Evolutionary conservation across 2,888 invertebrate species (phyloP).

Genomic region (Lasioglossum leucozonium): DNA sequence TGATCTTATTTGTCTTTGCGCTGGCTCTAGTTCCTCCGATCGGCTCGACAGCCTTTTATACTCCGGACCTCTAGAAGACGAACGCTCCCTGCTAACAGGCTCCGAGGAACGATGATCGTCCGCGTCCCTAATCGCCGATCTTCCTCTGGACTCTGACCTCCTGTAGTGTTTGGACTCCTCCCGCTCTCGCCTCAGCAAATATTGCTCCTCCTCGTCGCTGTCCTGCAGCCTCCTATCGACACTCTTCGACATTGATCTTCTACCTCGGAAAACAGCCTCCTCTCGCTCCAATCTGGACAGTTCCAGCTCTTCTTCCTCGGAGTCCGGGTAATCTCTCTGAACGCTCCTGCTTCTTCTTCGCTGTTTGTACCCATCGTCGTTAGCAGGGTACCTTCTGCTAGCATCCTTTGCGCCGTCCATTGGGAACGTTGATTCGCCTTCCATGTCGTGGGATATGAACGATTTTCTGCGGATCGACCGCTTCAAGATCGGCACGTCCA

Average conservation of each 20-base stretch:
- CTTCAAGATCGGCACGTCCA: slow-evolving; percentile 40
- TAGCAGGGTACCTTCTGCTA: slow-evolving; percentile 35
- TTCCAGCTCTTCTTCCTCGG: slow-evolving; percentile 57
- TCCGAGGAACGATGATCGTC: slow-evolving; percentile 75
- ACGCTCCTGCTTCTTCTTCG: slow-evolving; percentile 65
- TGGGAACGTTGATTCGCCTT: slow-evolving; percentile 34
- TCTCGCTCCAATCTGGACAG: slow-evolving; percentile 48
- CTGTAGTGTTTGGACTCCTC: slow-evolving; percentile 52
- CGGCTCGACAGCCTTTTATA: slow-evolving; percentile 54
- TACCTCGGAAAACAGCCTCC: slow-evolving; percentile 57
- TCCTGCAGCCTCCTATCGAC: slow-evolving; percentile 46
- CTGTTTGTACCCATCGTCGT: slow-evolving; percentile 47
- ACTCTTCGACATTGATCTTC: slow-evolving; percentile 69
- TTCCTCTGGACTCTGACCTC: slow-evolving; percentile 66
- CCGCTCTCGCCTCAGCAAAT: slow-evolving; percentile 38
- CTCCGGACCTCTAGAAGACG: slow-evolving; percentile 70
- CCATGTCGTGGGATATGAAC: slow-evolving; percentile 47
- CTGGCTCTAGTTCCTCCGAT: slow-evolving; percentile 68
- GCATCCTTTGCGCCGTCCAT: slow-evolving; percentile 44
- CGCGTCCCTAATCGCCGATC: slow-evolving; percentile 61
- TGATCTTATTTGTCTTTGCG: slow-evolving; percentile 64
- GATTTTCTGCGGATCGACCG: slow-evolving; percentile 50
- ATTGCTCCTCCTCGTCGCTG: slow-evolving; percentile 60
- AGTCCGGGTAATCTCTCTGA: slow-evolving; percentile 65
- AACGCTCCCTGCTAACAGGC: slow-evolving; percentile 69